Percentiles rank a stretch among this genome's conserved stretches.
Conservation (phyloP, 2,113 vertebrate species). For the Myiagra hebetior region DNA sequence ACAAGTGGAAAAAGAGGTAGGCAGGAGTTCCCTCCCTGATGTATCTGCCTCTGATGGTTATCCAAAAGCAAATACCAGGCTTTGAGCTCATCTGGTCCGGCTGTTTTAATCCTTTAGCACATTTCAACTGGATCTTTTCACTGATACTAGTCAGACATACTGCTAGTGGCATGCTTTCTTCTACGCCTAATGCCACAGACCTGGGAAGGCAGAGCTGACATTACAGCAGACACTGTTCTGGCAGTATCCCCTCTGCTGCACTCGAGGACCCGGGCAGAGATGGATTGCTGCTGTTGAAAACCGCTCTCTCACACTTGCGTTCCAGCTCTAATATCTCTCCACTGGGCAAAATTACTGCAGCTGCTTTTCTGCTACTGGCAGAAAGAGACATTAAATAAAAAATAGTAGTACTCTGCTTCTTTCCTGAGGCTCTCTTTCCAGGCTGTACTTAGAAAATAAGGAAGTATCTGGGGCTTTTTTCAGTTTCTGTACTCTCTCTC, state of each 20-base stretch:
- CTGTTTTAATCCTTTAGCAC: not conserved
- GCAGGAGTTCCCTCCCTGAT: not conserved
- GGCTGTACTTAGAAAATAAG: not conserved
- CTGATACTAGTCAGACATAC: not conserved
- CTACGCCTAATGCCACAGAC: fast-evolving
- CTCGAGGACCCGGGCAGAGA: not conserved
- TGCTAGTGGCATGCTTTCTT: not conserved
- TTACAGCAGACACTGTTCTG: not conserved
- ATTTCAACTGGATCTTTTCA: not conserved
- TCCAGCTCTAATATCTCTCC: not conserved
- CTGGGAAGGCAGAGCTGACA: not conserved
- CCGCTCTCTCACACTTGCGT: fast-evolving
- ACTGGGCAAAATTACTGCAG: not conserved
- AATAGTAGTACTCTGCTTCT: not conserved
- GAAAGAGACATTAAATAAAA: not conserved
- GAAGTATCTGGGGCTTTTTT: not conserved
- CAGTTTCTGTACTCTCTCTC: not conserved
- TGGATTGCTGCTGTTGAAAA: not conserved
- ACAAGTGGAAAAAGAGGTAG: not conserved
- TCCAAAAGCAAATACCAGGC: not conserved
- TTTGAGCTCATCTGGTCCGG: not conserved
- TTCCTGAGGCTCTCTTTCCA: not conserved
- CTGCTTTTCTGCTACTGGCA: not conserved
- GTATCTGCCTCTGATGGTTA: not conserved
- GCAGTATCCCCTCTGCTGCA: not conserved